Evolutionary conservation across 2,797 vertebrate genomes (phyloP).

Genomic region (Syndactyla subalaris): DNA sequence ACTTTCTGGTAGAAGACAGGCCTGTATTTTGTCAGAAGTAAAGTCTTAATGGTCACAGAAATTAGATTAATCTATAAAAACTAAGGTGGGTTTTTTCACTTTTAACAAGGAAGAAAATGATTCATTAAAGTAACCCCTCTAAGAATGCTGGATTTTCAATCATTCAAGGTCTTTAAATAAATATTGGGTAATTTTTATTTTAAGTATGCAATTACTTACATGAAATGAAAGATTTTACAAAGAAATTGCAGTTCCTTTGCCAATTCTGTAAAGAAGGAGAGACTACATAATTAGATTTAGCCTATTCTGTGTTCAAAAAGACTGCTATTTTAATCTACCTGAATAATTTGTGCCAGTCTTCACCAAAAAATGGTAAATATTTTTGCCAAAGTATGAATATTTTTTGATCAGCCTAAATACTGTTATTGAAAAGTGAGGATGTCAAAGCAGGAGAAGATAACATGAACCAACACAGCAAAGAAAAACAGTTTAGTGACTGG

Average conservation of each 20-base stretch:
- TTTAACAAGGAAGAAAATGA: neutral
- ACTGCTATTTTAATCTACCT: neutral
- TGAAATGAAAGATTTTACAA: neutral
- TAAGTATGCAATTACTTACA: neutral
- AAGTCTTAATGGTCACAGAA: neutral
- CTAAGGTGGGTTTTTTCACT: neutral
- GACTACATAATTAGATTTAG: neutral
- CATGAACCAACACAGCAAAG: neutral
- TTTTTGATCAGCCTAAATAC: neutral
- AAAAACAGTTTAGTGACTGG: neutral
- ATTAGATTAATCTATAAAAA: neutral
- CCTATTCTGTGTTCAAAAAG: neutral
- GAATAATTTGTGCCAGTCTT: neutral
- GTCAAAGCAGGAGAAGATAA: neutral
- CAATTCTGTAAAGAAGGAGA: neutral
- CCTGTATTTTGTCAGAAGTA: neutral
- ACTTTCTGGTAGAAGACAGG: neutral
- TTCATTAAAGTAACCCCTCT: neutral
- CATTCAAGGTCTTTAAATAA: neutral
- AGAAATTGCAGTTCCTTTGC: neutral
- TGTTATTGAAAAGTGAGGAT: neutral
- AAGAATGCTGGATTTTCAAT: neutral
- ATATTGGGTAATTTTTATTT: neutral
- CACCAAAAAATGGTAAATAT: neutral
- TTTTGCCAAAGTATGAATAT: neutral